Percentiles rank a stretch among this genome's conserved stretches.
These are phyloP conservation scores for Chrysina gloriosa DNA, from an alignment of 2,888 invertebrate species.

Conservation along the genomic window DNA sequence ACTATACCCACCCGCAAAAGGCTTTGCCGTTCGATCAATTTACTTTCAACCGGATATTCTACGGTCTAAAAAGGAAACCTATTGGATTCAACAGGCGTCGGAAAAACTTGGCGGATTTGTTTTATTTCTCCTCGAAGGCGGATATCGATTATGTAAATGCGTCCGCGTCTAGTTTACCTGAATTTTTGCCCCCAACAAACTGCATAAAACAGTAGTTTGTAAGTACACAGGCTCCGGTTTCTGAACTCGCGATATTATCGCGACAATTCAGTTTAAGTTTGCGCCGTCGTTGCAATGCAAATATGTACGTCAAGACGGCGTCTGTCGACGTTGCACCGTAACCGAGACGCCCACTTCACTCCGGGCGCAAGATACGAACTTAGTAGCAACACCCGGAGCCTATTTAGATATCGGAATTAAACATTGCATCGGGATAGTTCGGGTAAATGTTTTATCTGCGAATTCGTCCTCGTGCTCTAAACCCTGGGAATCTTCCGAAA, in stretches of 20 bases:
- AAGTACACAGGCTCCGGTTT: neutral
- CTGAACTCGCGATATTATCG: constrained; percentile 19
- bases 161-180: constrained; percentile 18
- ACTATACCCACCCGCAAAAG: too few species aligned
- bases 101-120: neutral
- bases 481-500: neutral
- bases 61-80: too few species aligned
- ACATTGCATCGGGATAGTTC: constrained; percentile 1
- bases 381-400: neutral
- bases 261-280: constrained; percentile 29
- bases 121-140: neutral
- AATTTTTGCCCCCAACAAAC: constrained; percentile 21
- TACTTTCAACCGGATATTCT: too few species aligned
- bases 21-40: too few species aligned
- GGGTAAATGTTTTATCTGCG: constrained; percentile 11
- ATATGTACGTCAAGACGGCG: constrained; percentile 6
- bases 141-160: constrained; percentile 23
- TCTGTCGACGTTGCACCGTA: neutral
- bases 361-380: neutral
- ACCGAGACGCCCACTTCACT: neutral
- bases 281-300: constrained; percentile 10
- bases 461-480: neutral
- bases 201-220: constrained; percentile 26
- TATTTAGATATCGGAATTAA: constrained; percentile 24
- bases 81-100: constrained; percentile 19